phyloP scores from a whole-genome alignment of 2,888 invertebrate species.

The Zelleria hepariella region DNA sequence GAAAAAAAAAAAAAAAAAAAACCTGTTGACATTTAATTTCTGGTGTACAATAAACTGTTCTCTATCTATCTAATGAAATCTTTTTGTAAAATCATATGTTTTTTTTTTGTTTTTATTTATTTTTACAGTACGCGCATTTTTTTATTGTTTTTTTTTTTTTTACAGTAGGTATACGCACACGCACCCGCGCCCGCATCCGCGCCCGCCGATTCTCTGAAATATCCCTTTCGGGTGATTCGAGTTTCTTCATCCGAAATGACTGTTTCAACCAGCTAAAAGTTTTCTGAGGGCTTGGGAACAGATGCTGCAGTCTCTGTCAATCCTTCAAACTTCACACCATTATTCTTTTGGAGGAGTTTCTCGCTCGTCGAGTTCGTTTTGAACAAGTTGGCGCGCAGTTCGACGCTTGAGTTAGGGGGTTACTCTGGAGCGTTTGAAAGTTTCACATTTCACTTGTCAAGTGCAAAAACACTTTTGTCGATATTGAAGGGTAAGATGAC shows the following conservation, averaged over 20 bases:
- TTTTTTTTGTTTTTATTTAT: not conserved
- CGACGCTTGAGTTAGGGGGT: not conserved
- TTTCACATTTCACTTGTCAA: not conserved
- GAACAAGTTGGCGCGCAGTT: not conserved
- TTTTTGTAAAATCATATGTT: too few relatives aligned
- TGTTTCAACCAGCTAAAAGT: not conserved
- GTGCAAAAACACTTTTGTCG: not conserved
- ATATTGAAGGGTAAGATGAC: too few relatives aligned
- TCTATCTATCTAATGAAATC: too few relatives aligned
- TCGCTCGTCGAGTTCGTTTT: not conserved
- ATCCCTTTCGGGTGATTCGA: not conserved
- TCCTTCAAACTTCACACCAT: slow-evolving; percentile 8
- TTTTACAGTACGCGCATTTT: too few relatives aligned
- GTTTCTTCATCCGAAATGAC: not conserved
- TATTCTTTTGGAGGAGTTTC: slow-evolving; percentile 18
- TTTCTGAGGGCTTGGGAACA: not conserved
- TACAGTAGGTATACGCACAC: too few relatives aligned
- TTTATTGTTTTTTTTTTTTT: too few relatives aligned
- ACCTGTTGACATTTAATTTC: too few relatives aligned
- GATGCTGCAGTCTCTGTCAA: not conserved
- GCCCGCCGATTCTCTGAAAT: too few relatives aligned
- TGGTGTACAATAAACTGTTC: too few relatives aligned
- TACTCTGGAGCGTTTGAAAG: not conserved
- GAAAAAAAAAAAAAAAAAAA: too few relatives aligned
- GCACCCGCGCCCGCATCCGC: not conserved